Evolutionary conservation across 2,888 invertebrate species (phyloP).

Genomic region (Coelinius sp.): DNA sequence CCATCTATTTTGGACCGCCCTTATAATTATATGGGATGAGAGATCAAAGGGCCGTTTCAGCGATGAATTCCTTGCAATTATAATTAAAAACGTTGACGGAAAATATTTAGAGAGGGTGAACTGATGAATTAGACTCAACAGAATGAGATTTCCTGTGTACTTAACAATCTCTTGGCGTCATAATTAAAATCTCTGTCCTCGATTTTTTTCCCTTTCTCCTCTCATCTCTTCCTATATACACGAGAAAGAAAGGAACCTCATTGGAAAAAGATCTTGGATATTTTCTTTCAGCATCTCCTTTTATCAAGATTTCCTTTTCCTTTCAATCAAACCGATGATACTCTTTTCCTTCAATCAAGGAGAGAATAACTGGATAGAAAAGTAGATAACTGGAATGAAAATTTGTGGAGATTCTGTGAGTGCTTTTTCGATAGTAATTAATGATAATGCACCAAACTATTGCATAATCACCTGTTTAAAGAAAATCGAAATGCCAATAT

Average conservation of each 20-base stretch:
- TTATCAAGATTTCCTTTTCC: conserved; percentile 49
- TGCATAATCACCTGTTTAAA: no score
- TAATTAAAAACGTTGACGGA: conserved; percentile 53
- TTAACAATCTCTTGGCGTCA: conserved; percentile 51
- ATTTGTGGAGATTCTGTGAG: background rate
- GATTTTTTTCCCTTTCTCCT: background rate
- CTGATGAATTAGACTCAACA: conserved; percentile 12
- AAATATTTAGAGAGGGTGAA: conserved; percentile 27
- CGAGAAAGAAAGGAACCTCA: conserved; percentile 64
- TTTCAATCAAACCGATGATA: background rate
- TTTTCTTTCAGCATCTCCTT: conserved; percentile 47
- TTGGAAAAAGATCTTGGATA: conserved; percentile 58
- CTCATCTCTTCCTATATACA: conserved; percentile 38
- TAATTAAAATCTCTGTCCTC: conserved; percentile 57
- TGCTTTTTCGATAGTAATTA: no score
- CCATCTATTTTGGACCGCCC: background rate
- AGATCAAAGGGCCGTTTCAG: background rate
- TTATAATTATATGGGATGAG: background rate
- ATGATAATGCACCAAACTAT: no score
- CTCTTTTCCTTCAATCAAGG: conserved; percentile 2
- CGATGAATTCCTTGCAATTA: conserved; percentile 41
- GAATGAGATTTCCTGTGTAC: conserved; percentile 40
- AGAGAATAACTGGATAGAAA: background rate
- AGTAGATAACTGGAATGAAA: background rate
- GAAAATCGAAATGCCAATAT: no score